These are phyloP conservation scores for Phrynocephalus versicolor DNA, from an alignment of 2,113 vertebrate genomes.

Conservation along the genomic window DNA sequence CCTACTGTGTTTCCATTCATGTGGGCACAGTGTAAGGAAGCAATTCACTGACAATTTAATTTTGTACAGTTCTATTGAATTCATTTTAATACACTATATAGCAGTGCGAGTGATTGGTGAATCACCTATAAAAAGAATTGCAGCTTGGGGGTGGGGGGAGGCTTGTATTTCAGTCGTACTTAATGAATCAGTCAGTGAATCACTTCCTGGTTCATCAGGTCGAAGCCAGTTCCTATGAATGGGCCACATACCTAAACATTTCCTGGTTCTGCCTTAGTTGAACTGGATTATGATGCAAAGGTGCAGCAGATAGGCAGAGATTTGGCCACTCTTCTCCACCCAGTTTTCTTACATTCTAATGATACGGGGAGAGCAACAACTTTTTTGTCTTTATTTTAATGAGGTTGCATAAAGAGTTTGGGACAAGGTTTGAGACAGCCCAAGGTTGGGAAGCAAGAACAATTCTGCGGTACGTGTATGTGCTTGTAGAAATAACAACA, in stretches of 20 bases:
- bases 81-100: neutral
- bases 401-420: slow-evolving; percentile 41
- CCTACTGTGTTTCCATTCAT: neutral
- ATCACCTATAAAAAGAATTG: neutral
- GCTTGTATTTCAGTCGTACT: neutral
- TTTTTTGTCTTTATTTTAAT: slow-evolving; percentile 32
- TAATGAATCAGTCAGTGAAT: neutral
- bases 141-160: neutral
- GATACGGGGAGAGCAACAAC: slow-evolving; percentile 51
- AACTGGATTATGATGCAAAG: neutral
- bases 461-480: slow-evolving; percentile 32
- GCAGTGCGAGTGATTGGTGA: neutral
- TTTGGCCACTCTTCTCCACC: slow-evolving; percentile 37
- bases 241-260: neutral
- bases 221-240: neutral
- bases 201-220: neutral
- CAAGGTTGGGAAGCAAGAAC: slow-evolving; percentile 9
- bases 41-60: neutral
- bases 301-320: neutral
- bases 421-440: neutral
- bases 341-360: slow-evolving; percentile 48
- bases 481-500: slow-evolving; percentile 62
- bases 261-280: neutral
- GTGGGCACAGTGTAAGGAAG: neutral
- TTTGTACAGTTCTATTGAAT: neutral